phyloP scores from a whole-genome alignment of 2,113 vertebrate genomes.

The Elachura formosa region DNA sequence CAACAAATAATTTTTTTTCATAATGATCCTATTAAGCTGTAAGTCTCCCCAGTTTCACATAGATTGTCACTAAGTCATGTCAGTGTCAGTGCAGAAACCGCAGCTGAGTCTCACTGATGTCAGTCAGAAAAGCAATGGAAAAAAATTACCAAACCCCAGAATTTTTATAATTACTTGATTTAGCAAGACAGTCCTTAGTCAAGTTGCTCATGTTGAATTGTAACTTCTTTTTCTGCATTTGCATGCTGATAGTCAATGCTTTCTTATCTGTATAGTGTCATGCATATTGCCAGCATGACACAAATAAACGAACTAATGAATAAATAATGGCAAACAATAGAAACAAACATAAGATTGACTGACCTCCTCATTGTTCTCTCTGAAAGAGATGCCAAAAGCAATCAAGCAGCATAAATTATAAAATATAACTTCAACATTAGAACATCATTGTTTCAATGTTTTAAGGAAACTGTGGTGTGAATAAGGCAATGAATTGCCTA shows the following conservation, averaged over 20 bases:
- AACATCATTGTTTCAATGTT: not conserved
- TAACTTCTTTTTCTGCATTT: not conserved
- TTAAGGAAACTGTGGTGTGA: not conserved
- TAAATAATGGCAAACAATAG: constrained; percentile 49
- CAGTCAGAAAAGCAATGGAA: not conserved
- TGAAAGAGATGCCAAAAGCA: not conserved
- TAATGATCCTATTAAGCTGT: not conserved
- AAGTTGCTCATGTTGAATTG: not conserved
- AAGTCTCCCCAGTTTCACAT: not conserved
- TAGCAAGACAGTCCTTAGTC: not conserved
- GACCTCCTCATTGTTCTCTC: not conserved
- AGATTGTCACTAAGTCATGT: not conserved
- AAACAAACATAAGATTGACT: constrained; percentile 18
- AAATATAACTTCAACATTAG: not conserved
- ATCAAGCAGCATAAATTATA: constrained; percentile 26
- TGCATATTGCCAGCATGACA: not conserved
- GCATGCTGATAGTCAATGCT: not conserved
- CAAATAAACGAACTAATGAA: constrained; percentile 43
- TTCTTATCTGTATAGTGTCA: not conserved
- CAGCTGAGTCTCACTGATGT: not conserved
- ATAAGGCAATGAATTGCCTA: not conserved
- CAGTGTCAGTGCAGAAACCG: not conserved
- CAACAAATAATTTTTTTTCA: not conserved
- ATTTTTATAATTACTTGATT: not conserved
- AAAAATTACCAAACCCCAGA: not conserved